Percentiles rank a stretch among this genome's conserved stretches.
These are phyloP conservation scores for Ranitomeya imitator DNA, from an alignment of 2,113 vertebrate species.

Conservation along the genomic window DNA sequence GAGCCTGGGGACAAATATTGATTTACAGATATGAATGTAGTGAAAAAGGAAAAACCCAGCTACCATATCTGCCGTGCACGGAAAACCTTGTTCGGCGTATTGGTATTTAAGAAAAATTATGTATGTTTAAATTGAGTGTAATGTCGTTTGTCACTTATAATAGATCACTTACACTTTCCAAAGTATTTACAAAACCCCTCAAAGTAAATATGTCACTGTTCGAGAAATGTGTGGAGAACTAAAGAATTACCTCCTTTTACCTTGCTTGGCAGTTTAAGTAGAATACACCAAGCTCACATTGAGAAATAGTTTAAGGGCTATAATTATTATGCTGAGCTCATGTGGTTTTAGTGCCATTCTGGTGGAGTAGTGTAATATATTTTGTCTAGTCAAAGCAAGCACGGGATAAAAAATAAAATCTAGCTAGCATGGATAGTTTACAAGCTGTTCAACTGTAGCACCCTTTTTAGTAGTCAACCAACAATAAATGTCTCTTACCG, in stretches of 20 bases:
- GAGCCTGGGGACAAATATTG: constrained; percentile 60
- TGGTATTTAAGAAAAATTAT: constrained; percentile 49
- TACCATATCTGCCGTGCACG: constrained; percentile 3
- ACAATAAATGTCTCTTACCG: no score
- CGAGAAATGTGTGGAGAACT: not conserved
- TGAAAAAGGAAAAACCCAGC: constrained; percentile 57
- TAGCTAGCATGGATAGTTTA: not conserved
- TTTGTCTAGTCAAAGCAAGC: no score
- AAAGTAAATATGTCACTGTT: constrained; percentile 44
- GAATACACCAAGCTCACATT: not conserved
- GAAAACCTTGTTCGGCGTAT: constrained; percentile 42
- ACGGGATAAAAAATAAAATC: no score
- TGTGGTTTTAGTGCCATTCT: not conserved
- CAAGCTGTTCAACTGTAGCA: no score
- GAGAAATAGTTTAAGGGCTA: not conserved
- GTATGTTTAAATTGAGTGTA: constrained; percentile 45
- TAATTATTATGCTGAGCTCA: not conserved
- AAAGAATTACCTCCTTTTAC: not conserved
- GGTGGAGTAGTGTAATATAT: no score
- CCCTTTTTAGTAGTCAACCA: no score
- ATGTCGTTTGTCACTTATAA: constrained; percentile 53
- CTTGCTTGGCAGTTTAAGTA: not conserved
- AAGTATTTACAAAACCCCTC: constrained; percentile 42
- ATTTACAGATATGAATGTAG: constrained; percentile 62
- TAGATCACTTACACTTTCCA: constrained; percentile 50